Conservation (phyloP, 2,113 vertebrate genomes). For the Dromiciops gliroides region DNA sequence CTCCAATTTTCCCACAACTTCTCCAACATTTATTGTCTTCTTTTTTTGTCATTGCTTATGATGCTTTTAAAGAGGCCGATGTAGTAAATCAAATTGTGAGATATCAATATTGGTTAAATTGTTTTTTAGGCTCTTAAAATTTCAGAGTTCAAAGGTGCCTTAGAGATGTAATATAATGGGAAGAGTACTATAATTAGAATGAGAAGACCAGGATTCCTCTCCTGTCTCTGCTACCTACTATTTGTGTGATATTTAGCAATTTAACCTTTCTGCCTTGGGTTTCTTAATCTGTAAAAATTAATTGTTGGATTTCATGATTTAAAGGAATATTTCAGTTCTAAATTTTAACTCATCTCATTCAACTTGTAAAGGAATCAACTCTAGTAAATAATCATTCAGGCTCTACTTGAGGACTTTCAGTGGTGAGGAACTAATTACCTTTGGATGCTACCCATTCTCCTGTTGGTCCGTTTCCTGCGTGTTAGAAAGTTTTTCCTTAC, state of each 20-base stretch:
- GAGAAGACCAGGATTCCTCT: background rate
- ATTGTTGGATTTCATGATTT: background rate
- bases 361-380: background rate
- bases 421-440: background rate
- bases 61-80: constrained; percentile 40
- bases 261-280: background rate
- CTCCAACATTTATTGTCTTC: no score
- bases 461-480: background rate
- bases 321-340: background rate
- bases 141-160: background rate
- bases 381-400: background rate
- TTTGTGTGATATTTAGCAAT: background rate
- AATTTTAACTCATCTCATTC: background rate
- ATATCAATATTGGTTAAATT: background rate
- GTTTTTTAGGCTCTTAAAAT: background rate
- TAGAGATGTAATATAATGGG: background rate
- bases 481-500: background rate
- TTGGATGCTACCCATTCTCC: background rate
- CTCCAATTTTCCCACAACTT: no score
- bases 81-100: constrained; percentile 41
- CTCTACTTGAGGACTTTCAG: background rate
- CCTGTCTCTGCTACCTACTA: background rate
- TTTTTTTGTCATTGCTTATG: no score
- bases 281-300: background rate
- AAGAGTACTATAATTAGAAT: background rate